Conservation (phyloP, 2,797 vertebrate species). For the Gobio occitaniae region DNA sequence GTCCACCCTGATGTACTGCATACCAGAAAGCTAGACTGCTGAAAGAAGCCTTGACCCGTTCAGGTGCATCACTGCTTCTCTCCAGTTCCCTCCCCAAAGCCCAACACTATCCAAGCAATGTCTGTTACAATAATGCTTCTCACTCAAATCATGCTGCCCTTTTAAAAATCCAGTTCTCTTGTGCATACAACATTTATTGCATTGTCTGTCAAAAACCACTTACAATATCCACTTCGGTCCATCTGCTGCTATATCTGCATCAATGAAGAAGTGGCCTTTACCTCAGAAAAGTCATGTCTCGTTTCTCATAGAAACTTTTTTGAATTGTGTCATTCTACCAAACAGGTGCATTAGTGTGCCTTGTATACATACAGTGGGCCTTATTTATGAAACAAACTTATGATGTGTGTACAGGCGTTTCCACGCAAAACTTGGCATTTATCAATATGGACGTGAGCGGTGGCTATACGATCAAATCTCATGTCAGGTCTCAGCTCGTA, state of each 20-base stretch:
- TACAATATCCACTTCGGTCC: slow-evolving; percentile 1
- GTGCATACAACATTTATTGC: slow-evolving; percentile 30
- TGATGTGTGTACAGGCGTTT: too few species aligned
- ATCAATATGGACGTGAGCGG: too few species aligned
- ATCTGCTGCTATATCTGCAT: slow-evolving; percentile 9
- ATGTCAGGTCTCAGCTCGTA: too few species aligned
- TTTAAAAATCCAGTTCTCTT: slow-evolving; percentile 32
- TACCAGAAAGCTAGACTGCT: not conserved
- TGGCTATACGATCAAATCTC: too few species aligned
- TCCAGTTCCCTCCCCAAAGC: slow-evolving; percentile 30
- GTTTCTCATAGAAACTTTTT: not conserved
- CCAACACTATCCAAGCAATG: slow-evolving; percentile 28
- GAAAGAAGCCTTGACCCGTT: slow-evolving; percentile 1
- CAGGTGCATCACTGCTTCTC: not conserved
- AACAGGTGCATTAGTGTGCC: not conserved
- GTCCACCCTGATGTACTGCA: slow-evolving; percentile 39
- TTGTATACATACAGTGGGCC: not conserved
- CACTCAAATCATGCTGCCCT: slow-evolving; percentile 19
- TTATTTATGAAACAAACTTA: too few species aligned
- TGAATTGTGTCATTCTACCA: not conserved
- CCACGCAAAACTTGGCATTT: too few species aligned
- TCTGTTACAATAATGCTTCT: slow-evolving; percentile 17
- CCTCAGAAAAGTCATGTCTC: not conserved
- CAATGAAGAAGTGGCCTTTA: not conserved
- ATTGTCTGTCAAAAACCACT: slow-evolving; percentile 29